Base-by-base conservation (phyloP, 2,888 invertebrate species). In the Napeogenes inachia region DNA sequence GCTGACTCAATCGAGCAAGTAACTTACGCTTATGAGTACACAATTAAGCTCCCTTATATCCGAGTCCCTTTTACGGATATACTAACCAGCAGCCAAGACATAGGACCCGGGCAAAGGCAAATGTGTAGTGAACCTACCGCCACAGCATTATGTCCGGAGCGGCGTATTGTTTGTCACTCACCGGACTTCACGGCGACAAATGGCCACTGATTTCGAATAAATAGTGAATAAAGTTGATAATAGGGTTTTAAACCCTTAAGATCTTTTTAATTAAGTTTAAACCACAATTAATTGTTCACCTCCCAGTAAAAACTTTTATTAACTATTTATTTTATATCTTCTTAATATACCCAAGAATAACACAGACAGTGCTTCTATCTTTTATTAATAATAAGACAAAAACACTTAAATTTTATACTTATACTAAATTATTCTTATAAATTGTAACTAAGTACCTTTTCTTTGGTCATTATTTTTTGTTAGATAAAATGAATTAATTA, bases 111-210 rank as follows among this genome's bases (percentile, higher is more conserved):
- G 62, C 62, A 55, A 62, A 45, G 70, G 62, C 67, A 50, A 50
- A 67, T 68, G 69, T 71, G 73, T 70, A 67, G 67, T 63, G 67
- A 67, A 65, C 64, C 68, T 65, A 33, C 64, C 67, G 64, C 63
- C 81, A 80, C 82, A 79, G 80, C 82, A 85, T 87, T 85, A 87
- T 80, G 89, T 89, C 89, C 72, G 66, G 71, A 66, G 69, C 71
- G 63, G 75, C 74, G 78, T 80, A 90, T 90, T 90, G 89, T 90
- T 82, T 83, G 89, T 88, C 89, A 89, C 83, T 90, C 89, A 88
- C 72, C 70, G 74, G 79, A 80, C 80, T 84, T 83, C 86, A 78
- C 78, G 74, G 78, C 84, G 89, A 89, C 89, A 89, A 90, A 90
- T 90, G 83, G 85, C 80, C 77, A 70, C 77, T 65, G 75, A 81